Percentiles rank a stretch among this genome's conserved stretches.
Evolutionary conservation across 2,888 invertebrate genomes (phyloP).

Genomic region (Stenchaetothrips biformis): DNA sequence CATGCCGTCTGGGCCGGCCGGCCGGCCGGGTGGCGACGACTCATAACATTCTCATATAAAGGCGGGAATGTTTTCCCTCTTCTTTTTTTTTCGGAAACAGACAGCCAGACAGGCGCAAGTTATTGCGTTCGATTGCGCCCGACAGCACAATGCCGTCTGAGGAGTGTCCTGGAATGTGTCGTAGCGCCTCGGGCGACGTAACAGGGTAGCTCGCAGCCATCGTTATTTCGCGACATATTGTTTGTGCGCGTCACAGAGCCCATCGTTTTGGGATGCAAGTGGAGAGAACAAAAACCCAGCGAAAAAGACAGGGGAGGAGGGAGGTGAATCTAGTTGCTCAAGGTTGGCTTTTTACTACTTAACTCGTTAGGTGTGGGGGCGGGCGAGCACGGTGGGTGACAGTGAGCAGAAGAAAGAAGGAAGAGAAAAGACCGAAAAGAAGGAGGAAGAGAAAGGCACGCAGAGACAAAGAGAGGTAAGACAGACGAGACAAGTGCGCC

Average conservation of each 20-base stretch:
- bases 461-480: too few species aligned
- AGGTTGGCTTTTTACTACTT: constrained; percentile 23
- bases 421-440: too few species aligned
- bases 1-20: background rate
- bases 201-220: too few species aligned
- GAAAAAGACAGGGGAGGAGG: background rate
- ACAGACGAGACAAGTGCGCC: too few species aligned
- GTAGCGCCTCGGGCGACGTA: too few species aligned
- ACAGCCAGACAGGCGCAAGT: background rate
- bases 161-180: background rate
- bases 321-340: background rate
- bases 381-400: background rate
- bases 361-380: constrained; percentile 3
- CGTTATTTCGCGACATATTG: too few species aligned
- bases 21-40: background rate
- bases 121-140: constrained; percentile 14
- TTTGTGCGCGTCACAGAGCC: too few species aligned
- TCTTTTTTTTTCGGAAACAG: background rate
- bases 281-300: background rate
- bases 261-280: background rate
- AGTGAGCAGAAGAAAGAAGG: background rate
- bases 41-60: background rate
- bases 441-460: too few species aligned
- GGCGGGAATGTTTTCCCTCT: background rate
- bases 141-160: background rate